Evolutionary conservation across 2,797 vertebrate species (phyloP).

Genomic region (Tangara arthus): DNA sequence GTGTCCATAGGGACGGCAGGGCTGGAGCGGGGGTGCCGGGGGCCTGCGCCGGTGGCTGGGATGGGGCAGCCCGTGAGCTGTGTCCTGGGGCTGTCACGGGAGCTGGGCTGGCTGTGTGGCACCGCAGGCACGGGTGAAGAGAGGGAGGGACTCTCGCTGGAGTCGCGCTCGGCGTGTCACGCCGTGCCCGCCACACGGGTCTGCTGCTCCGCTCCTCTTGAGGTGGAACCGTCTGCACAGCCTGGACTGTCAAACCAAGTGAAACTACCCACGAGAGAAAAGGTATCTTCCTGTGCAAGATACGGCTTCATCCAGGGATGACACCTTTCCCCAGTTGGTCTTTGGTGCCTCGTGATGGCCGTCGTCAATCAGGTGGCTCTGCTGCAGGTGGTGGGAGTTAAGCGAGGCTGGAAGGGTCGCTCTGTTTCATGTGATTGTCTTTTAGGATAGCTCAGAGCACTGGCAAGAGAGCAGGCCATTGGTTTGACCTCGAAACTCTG

Average conservation of each 20-base stretch:
- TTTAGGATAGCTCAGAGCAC: not conserved
- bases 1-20: not conserved
- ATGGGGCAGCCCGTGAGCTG: not conserved
- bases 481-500: not conserved
- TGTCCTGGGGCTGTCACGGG: accelerated
- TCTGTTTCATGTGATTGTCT: not conserved
- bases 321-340: accelerated
- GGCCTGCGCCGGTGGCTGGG: not conserved
- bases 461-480: not conserved
- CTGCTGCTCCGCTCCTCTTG: not conserved
- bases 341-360: not conserved
- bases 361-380: not conserved
- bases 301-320: not conserved
- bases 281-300: accelerated
- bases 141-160: not conserved
- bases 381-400: not conserved
- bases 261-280: not conserved
- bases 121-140: accelerated
- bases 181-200: accelerated
- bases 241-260: accelerated
- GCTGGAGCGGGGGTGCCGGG: not conserved
- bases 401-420: accelerated
- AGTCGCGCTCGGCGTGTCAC: accelerated
- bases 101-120: not conserved
- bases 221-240: not conserved